Conservation (phyloP, 2,113 vertebrate genomes). For the Aphyosemion australe region DNA sequence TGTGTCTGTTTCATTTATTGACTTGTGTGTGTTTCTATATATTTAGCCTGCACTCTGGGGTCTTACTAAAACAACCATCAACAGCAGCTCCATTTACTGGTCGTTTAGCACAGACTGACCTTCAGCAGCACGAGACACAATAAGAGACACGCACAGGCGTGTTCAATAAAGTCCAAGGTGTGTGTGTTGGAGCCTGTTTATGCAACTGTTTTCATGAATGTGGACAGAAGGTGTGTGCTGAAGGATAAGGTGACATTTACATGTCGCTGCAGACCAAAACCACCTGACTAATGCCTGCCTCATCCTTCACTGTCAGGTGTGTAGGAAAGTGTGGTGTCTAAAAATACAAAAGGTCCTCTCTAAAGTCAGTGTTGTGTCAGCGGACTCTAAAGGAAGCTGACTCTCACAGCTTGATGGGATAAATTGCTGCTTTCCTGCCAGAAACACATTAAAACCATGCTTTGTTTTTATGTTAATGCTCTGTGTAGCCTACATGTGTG, state of each 20-base stretch:
- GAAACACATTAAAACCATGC: too few relatives aligned
- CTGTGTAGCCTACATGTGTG: too few relatives aligned
- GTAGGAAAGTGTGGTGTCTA: neutral
- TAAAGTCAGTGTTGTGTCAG: neutral
- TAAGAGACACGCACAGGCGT: neutral
- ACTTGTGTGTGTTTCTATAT: slow-evolving; percentile 35
- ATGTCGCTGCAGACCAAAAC: neutral
- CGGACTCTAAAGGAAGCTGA: neutral
- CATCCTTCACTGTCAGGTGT: neutral
- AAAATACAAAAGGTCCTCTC: neutral
- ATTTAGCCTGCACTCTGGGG: slow-evolving; percentile 47
- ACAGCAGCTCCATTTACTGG: slow-evolving; percentile 17
- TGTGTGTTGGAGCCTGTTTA: neutral
- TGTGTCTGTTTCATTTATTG: slow-evolving; percentile 47
- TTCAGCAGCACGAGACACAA: slow-evolving; percentile 5
- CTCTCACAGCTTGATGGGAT: neutral
- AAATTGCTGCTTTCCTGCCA: neutral
- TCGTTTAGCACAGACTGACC: slow-evolving; percentile 60
- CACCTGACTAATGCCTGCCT: neutral
- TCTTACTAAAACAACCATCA: slow-evolving; percentile 37
- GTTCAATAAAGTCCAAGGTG: slow-evolving; percentile 9
- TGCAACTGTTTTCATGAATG: slow-evolving; percentile 10
- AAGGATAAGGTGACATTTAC: neutral
- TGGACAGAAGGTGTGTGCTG: neutral
- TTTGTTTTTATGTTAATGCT: too few relatives aligned